A percentile compares a stretch with the other conserved stretches of the same genome.
These are phyloP conservation scores for Paratrypauchen microcephalus DNA, from an alignment of 2,797 vertebrate genomes.

Conservation along the genomic window DNA sequence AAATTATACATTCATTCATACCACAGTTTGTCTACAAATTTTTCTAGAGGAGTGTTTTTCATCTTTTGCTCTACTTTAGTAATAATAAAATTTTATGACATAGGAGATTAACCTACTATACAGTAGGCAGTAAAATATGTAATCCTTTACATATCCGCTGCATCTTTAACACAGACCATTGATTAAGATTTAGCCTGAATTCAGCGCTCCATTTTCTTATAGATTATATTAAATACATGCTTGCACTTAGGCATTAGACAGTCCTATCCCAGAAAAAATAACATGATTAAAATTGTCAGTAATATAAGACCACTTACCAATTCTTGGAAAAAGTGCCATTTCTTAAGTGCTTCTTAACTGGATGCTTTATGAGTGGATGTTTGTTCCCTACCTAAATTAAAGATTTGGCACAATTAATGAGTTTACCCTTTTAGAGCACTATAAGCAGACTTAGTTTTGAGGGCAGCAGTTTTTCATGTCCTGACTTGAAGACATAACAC, in stretches of 20 bases:
- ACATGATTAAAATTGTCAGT: neutral
- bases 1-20: neutral
- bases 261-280: constrained; percentile 3
- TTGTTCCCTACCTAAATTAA: neutral
- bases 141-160: constrained; percentile 9
- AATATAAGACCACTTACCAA: neutral
- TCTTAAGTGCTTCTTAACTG: neutral
- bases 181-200: constrained; percentile 7
- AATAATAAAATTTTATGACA: constrained; percentile 7
- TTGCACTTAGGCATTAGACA: neutral
- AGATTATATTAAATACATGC: neutral
- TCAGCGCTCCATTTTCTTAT: neutral
- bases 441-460: constrained; percentile 4
- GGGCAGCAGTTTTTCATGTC: neutral
- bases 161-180: constrained; percentile 2
- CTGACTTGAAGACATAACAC: constrained; percentile 12
- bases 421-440: constrained; percentile 48
- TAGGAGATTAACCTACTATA: constrained; percentile 15
- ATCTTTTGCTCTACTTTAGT: neutral
- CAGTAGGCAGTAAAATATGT: neutral
- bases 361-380: neutral
- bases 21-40: neutral
- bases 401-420: constrained; percentile 1
- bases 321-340: neutral
- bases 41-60: neutral